Base-by-base conservation (phyloP, 2,113 vertebrate species). In the Eretmochelys imbricata region DNA sequence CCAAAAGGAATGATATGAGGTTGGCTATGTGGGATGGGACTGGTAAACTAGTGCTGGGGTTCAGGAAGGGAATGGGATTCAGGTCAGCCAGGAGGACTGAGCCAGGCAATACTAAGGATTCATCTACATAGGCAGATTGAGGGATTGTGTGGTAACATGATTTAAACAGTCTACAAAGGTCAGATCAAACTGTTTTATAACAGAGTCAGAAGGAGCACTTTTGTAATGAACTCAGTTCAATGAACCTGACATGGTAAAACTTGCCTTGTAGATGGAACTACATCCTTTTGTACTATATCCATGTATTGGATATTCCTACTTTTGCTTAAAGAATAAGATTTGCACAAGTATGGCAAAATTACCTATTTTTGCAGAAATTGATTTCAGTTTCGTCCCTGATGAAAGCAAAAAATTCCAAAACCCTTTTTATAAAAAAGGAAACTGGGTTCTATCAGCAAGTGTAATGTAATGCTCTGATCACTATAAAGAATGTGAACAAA, bases 391-490 rank as follows among this genome's bases (percentile, higher is more conserved):
- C 42, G 27, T 78, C 38, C 3, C 24, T 25, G 24, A 46, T 78
- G 42, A 46, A 76, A 42, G 22, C 38, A 76, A 76, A 46, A 62
- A 3, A 62, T 4, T 17, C 17, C 8, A 16, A 38, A 38, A 48
- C 75, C 12, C 25, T 48, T 42, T 48, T 78, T 4, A 27, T 48
- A 14, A 48, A 48, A 48, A 78, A 48, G 75, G 38, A 57, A 12
- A 4, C 25, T 87, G 4, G 0, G 0, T 38, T 88, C 65, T 10
- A 8, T 7, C 6, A 27, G 24, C 59, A 20, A 17, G 11, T 24
- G 2, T 27, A 31, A 4, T 24, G 2, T 27, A 31, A 4, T 25
- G 16, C 29, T 1, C 54, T 27, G 27, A 49, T 54, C 35, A 4
- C 46, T 83, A 81, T 42, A 6, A 49, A 80, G 49, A 84, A 50